Evolutionary conservation across 2,888 invertebrate genomes (phyloP).

Genomic region (Frankliniella fusca): DNA sequence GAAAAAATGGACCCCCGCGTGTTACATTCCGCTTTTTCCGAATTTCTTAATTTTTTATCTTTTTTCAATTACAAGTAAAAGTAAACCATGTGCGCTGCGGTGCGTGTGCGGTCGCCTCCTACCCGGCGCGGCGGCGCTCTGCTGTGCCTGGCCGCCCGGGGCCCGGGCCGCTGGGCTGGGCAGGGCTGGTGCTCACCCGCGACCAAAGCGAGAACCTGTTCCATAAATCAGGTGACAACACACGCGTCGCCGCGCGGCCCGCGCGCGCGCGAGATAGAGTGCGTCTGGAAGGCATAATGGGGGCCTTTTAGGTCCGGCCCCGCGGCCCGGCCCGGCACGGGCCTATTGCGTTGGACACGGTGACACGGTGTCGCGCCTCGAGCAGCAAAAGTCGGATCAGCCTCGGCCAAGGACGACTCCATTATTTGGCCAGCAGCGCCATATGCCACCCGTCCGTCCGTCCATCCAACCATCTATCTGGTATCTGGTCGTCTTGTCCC

Average conservation of each 20-base stretch:
- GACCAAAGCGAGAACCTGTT: not conserved
- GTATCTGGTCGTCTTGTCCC: not conserved
- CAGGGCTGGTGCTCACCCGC: too few relatives aligned
- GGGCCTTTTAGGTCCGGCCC: not conserved
- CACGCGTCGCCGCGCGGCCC: not conserved
- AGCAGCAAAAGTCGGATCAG: too few relatives aligned
- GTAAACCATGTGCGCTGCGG: too few relatives aligned
- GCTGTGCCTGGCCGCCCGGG: too few relatives aligned
- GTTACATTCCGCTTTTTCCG: too few relatives aligned
- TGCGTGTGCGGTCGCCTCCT: too few relatives aligned
- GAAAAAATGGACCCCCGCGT: too few relatives aligned
- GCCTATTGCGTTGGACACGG: not conserved
- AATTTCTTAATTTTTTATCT: too few relatives aligned
- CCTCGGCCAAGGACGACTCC: conserved; percentile 5
- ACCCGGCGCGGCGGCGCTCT: too few relatives aligned
- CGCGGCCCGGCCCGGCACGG: not conserved
- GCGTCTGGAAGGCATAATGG: not conserved
- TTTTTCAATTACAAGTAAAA: too few relatives aligned
- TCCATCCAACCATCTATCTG: too few relatives aligned
- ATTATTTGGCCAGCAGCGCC: not conserved
- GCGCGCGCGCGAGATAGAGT: not conserved
- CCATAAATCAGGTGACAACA: conserved; percentile 24
- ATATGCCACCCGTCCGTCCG: not conserved
- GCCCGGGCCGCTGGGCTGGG: too few relatives aligned
- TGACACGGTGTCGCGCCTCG: not conserved